phyloP scores from a whole-genome alignment of 2,113 vertebrate genomes.

The Melospiza melodia region DNA sequence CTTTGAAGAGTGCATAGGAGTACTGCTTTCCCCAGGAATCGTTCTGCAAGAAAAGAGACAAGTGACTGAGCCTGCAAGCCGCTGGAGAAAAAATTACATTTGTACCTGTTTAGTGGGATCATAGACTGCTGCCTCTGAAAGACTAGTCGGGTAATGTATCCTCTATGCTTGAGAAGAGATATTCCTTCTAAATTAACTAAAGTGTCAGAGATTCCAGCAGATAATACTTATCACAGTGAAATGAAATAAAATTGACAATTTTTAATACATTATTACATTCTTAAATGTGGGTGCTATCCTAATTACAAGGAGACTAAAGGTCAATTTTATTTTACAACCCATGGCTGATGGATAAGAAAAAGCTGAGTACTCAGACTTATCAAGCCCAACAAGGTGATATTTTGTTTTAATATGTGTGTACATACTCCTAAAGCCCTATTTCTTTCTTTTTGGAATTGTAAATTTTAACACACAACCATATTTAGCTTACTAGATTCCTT shows the following conservation, averaged over 20 bases:
- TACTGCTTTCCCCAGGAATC: conserved; percentile 99
- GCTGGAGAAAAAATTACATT: not conserved
- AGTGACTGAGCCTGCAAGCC: conserved; percentile 24
- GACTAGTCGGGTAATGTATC: conserved; percentile 8
- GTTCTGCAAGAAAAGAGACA: conserved; percentile 81
- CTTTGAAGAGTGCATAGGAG: conserved; percentile 98
- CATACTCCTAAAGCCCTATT: not conserved
- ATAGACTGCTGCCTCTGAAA: conserved; percentile 48
- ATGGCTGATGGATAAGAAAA: not conserved
- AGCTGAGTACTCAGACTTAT: not conserved
- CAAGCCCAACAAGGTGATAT: not conserved
- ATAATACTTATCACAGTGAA: not conserved
- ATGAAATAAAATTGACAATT: not conserved
- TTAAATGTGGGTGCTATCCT: not conserved
- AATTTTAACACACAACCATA: not conserved
- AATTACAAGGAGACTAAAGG: not conserved
- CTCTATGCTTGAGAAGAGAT: conserved; percentile 22
- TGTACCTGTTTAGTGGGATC: not conserved
- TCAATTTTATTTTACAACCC: not conserved
- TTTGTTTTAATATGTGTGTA: not conserved
- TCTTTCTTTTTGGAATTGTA: not conserved
- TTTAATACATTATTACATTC: not conserved
- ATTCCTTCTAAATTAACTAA: conserved; percentile 20
- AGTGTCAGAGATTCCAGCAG: not conserved
- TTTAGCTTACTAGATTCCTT: not conserved